These are phyloP conservation scores for Ctenopoma kingsleyae DNA, from an alignment of 2,797 vertebrate species.

Conservation along the genomic window DNA sequence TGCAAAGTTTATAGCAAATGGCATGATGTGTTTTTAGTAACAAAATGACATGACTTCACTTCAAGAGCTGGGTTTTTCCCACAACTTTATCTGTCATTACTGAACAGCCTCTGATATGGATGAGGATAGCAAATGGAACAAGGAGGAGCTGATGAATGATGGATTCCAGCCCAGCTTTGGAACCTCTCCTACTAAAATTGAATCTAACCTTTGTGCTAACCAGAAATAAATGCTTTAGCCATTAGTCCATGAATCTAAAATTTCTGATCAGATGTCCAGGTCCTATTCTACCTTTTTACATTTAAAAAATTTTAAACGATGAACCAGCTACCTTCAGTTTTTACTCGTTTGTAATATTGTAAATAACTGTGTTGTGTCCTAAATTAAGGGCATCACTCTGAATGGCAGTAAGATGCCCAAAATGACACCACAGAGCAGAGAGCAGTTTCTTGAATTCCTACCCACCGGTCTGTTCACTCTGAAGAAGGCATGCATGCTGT, in stretches of 20 bases:
- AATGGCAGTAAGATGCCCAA: neutral
- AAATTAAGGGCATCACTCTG: neutral
- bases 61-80: constrained; percentile 7
- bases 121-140: constrained; percentile 55
- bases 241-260: neutral
- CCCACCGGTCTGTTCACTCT: constrained; percentile 71
- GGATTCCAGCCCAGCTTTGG: constrained; percentile 76
- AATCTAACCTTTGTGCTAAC: neutral
- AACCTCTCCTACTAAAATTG: constrained; percentile 19
- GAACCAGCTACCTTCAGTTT: neutral
- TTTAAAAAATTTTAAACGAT: constrained; percentile 13
- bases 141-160: constrained; percentile 70
- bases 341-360: constrained; percentile 8
- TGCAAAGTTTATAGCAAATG: constrained; percentile 40
- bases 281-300: neutral
- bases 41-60: constrained; percentile 10
- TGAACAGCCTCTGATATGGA: constrained; percentile 45
- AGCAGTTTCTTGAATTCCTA: constrained; percentile 22
- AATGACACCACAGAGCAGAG: neutral
- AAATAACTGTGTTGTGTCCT: neutral
- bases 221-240: constrained; percentile 7
- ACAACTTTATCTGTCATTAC: constrained; percentile 10
- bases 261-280: neutral
- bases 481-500: constrained; percentile 84
- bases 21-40: constrained; percentile 17